A percentile compares a stretch with the other conserved stretches of the same genome.
Conservation (phyloP, 2,113 vertebrate genomes). For the Uropsilus gracilis region DNA sequence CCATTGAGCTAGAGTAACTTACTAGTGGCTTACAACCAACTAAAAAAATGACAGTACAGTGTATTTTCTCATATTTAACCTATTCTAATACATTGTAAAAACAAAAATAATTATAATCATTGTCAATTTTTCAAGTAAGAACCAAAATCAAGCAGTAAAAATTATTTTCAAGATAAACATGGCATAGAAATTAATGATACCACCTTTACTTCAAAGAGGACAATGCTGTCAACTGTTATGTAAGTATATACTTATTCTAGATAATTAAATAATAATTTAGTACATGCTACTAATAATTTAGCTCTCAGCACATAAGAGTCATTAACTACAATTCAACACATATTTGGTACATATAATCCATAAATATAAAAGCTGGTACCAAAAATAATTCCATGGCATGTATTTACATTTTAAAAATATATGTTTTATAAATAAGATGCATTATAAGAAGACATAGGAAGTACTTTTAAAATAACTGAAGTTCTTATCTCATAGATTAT, state of each 20-base stretch:
- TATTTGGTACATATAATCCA: neutral
- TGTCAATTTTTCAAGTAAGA: neutral
- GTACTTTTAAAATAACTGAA: neutral
- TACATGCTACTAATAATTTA: neutral
- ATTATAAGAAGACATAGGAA: neutral
- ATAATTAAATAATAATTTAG: slow-evolving; percentile 10
- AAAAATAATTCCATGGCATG: neutral
- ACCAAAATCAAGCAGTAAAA: neutral
- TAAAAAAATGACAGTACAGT: neutral
- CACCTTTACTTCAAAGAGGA: neutral
- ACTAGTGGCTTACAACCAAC: neutral
- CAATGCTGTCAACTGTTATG: neutral
- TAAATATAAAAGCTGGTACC: neutral
- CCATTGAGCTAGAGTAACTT: slow-evolving; percentile 29
- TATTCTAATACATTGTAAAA: neutral
- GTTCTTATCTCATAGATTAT: neutral
- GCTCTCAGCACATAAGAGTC: neutral
- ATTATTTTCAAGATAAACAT: neutral
- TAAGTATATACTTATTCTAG: neutral
- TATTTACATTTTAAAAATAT: neutral
- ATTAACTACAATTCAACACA: neutral
- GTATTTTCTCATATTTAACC: neutral
- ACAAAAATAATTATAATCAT: neutral
- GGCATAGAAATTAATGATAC: slow-evolving; percentile 5
- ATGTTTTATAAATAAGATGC: neutral